Base-by-base conservation (phyloP, 2,797 vertebrate genomes). In the Coregonus sp. region DNA sequence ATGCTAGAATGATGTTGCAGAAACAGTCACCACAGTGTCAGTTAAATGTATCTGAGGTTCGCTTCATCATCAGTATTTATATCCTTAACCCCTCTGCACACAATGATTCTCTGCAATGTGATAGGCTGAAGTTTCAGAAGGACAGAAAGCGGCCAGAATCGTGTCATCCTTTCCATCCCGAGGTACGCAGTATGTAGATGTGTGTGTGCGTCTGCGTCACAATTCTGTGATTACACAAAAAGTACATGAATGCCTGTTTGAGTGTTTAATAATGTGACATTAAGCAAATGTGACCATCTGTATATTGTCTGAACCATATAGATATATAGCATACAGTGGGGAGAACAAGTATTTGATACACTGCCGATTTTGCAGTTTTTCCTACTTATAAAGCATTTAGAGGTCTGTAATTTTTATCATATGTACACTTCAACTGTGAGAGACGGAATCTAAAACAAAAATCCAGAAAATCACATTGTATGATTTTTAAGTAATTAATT, bases 51-150 rank as follows among this genome's bases (percentile, higher is more conserved):
- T 11, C 50, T 59, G 20, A 54, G 50, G 50, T 5, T 4, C 16
- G 12, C 11, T 9, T 35, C 20, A 25, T 35, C 20, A 25, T 11
- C 15, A 33, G 25, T 11, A 56, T 33, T 81, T 81, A 40, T 35
- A 25, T 25, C 25, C 25, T 94, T 95, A 89, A 95, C 92, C 0
- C 69, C 91, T 89, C 66, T 94, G 93, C 93, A 99, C 98, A 99
- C 96, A 99, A 99, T 5, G 97, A 98, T 94, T 98, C 98, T 63
- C 94, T 98, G n/a, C 98, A 99, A 93, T 99, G 98, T 85, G 97
- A 99, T 81, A 94, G 97, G 79, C 92, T 99, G 88, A 99, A 98
- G 93, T 96, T 96, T 80, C 98, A 99, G 94, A 99, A 99, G 92
- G 97, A 98, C 92, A 95, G 98, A 88, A 94, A 96, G 85, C 97